phyloP scores from a whole-genome alignment of 2,113 vertebrate species.

The Gnathonemus echidnorhynchus region DNA sequence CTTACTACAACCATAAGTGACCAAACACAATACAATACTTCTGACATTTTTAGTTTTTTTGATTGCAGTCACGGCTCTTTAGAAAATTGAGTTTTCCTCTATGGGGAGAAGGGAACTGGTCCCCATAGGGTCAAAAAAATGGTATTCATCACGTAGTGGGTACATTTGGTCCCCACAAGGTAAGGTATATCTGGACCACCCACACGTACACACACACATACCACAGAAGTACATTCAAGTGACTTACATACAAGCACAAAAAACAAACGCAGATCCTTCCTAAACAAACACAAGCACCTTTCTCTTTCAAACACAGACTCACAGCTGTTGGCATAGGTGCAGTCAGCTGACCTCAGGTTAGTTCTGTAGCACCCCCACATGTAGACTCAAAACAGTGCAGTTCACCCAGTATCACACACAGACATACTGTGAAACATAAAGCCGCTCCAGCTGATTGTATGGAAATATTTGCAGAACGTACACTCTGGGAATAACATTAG shows the following conservation, averaged over 20 bases:
- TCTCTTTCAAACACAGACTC: background rate
- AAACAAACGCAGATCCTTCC: background rate
- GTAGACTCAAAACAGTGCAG: background rate
- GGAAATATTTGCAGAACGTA: background rate
- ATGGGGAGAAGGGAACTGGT: no score
- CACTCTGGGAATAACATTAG: background rate
- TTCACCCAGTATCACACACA: constrained; percentile 20
- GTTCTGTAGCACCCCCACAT: background rate
- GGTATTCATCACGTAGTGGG: background rate
- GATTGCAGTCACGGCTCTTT: no score
- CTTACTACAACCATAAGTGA: background rate
- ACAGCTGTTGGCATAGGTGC: background rate
- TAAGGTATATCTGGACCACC: background rate
- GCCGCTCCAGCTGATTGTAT: background rate
- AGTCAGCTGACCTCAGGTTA: background rate
- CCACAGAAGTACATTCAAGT: background rate
- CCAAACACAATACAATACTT: no score
- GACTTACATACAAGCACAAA: background rate
- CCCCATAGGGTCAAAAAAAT: background rate
- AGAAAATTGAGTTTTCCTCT: no score
- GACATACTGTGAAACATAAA: background rate
- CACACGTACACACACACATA: background rate
- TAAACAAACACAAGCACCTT: background rate
- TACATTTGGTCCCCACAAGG: background rate
- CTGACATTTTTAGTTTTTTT: no score